Conservation (phyloP, 2,113 vertebrate species). For the Melanerpes aurifrons region DNA sequence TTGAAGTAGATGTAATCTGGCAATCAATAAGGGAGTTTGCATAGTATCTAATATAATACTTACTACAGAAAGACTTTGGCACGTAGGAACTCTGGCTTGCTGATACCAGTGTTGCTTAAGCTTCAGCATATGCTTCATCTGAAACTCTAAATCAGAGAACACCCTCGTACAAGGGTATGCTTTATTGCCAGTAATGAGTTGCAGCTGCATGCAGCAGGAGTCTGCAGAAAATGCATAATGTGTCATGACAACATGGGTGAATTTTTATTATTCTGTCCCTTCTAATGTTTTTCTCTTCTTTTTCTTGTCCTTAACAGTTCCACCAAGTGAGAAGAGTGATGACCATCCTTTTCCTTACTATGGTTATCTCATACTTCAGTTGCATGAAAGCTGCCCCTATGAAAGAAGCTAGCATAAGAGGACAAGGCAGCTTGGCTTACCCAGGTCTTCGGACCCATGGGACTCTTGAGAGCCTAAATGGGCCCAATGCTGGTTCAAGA, state of each 20-base stretch:
- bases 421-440: conserved; percentile 94
- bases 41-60: conserved; percentile 24
- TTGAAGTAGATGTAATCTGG: conserved; percentile 58
- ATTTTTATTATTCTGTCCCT: not conserved
- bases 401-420: conserved; percentile 93
- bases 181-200: not conserved
- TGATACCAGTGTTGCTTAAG: not conserved
- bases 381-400: conserved; percentile 99
- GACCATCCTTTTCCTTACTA: conserved; percentile 99
- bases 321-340: conserved; percentile 99
- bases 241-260: not conserved
- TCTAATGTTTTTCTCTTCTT: not conserved
- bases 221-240: not conserved
- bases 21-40: conserved; percentile 66
- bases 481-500: conserved; percentile 79
- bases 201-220: not conserved
- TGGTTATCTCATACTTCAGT: conserved; percentile 99
- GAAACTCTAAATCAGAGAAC: not conserved
- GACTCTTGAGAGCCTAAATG: conserved; percentile 89
- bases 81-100: not conserved
- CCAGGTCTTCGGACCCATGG: conserved; percentile 91
- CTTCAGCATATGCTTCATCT: conserved; percentile 6
- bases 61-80: conserved; percentile 26
- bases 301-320: conserved; percentile 84
- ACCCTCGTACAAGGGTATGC: not conserved